A percentile compares a stretch with the other conserved stretches of the same genome.
Evolutionary conservation across 2,797 vertebrate genomes (phyloP).

Genomic region (Siniperca undulata): DNA sequence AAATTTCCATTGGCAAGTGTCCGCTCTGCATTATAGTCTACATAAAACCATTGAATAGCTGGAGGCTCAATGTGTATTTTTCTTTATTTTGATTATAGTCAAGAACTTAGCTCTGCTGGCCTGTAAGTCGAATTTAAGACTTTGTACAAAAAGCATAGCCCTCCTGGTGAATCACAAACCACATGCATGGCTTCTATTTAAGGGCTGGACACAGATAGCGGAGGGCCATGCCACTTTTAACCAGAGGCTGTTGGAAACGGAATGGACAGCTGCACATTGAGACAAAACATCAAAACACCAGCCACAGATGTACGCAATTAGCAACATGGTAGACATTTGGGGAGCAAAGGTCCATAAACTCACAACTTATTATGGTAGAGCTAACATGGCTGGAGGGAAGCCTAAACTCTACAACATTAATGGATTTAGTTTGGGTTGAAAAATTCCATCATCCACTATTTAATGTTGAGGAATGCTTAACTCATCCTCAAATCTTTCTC

Average conservation of each 20-base stretch:
- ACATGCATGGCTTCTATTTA: constrained; percentile 54
- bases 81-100: constrained; percentile 12
- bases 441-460: constrained; percentile 49
- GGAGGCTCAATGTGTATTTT: background rate
- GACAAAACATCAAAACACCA: constrained; percentile 80
- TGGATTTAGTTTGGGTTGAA: constrained; percentile 52
- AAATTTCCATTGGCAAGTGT: background rate
- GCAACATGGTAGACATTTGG: constrained; percentile 84
- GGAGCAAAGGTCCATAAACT: constrained; percentile 83
- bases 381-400: constrained; percentile 73
- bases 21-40: background rate
- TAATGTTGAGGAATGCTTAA: constrained; percentile 15
- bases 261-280: constrained; percentile 77
- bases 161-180: constrained; percentile 49
- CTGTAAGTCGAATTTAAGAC: background rate
- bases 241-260: constrained; percentile 69
- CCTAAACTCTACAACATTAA: constrained; percentile 59
- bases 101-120: background rate
- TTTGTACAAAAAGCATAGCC: constrained; percentile 10
- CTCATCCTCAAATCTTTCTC: constrained; percentile 28
- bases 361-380: constrained; percentile 77
- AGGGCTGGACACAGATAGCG: constrained; percentile 67
- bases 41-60: constrained; percentile 1
- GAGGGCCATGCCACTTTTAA: constrained; percentile 60
- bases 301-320: constrained; percentile 83